A percentile compares a stretch with the other conserved stretches of the same genome.
Evolutionary conservation across 2,797 vertebrate species (phyloP).

Genomic region (Halcyon smyrnensis): DNA sequence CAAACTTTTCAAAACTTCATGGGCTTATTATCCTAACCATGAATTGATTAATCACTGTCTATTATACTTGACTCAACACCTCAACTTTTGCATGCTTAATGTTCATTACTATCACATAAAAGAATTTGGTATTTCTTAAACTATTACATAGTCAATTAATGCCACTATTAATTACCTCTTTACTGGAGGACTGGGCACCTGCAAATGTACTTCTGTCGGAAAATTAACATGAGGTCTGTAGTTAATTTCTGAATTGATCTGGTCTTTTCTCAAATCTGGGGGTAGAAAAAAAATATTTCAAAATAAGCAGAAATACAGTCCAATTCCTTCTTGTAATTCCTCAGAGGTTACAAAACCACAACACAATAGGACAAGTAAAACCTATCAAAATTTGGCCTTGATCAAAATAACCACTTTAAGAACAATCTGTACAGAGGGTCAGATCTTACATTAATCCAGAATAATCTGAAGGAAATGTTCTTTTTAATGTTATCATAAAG

Average conservation of each 20-base stretch:
- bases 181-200: constrained; percentile 77
- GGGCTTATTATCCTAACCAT: neutral
- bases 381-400: neutral
- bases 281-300: neutral
- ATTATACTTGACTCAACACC: neutral
- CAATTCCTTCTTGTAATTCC: neutral
- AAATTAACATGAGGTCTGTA: constrained; percentile 65
- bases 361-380: neutral
- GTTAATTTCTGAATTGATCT: constrained; percentile 72
- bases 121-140: neutral
- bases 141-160: neutral
- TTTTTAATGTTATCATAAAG: neutral
- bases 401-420: neutral
- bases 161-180: constrained; percentile 83
- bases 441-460: neutral
- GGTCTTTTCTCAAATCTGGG: constrained; percentile 73
- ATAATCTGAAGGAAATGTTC: neutral
- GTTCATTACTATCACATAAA: neutral
- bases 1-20: neutral
- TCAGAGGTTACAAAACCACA: neutral
- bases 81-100: neutral
- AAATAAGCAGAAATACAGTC: neutral
- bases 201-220: constrained; percentile 67
- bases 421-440: neutral
- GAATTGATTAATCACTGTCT: neutral